A percentile compares a stretch with the other conserved stretches of the same genome.
phyloP scores from a whole-genome alignment of 2,797 vertebrate genomes.

The Clarias pachynema region DNA sequence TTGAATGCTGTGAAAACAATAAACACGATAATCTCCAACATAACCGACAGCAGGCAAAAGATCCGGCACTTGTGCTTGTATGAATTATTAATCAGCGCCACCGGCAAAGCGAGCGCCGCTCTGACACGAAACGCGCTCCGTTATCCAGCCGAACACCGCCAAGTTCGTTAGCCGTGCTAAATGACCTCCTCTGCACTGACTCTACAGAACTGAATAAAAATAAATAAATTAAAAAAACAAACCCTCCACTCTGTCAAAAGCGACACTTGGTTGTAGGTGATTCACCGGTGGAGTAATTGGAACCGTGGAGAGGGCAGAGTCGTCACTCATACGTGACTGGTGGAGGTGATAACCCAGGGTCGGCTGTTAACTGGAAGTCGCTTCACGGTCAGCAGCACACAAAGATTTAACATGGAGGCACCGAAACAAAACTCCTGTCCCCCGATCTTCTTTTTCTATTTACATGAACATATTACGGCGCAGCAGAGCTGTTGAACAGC shows the following conservation, averaged over 20 bases:
- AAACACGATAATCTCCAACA: neutral
- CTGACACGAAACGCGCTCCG: slow-evolving; percentile 61
- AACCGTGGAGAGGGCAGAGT: slow-evolving; percentile 36
- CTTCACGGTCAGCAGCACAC: neutral
- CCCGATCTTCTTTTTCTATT: no score
- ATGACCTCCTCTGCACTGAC: slow-evolving; percentile 62
- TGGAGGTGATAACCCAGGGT: slow-evolving; percentile 24
- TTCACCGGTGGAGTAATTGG: slow-evolving; percentile 51
- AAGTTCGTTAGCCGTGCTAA: slow-evolving; percentile 56
- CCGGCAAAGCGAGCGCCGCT: slow-evolving; percentile 68
- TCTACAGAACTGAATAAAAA: slow-evolving; percentile 8
- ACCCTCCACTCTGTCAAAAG: slow-evolving; percentile 61
- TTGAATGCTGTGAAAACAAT: neutral
- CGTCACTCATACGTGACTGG: neutral
- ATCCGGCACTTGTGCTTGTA: slow-evolving; percentile 27
- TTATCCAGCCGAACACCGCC: slow-evolving; percentile 64
- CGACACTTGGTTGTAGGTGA: slow-evolving; percentile 65
- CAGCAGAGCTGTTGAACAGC: no score
- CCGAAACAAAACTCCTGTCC: no score
- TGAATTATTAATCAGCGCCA: slow-evolving; percentile 62
- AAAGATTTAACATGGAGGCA: neutral
- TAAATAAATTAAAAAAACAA: slow-evolving; percentile 45
- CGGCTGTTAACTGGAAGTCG: neutral
- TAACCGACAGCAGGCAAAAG: neutral
- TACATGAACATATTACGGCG: no score